Conservation (phyloP, 35 echinoderm and acorn worm genomes). For the Holothuria glaberrima region DNA sequence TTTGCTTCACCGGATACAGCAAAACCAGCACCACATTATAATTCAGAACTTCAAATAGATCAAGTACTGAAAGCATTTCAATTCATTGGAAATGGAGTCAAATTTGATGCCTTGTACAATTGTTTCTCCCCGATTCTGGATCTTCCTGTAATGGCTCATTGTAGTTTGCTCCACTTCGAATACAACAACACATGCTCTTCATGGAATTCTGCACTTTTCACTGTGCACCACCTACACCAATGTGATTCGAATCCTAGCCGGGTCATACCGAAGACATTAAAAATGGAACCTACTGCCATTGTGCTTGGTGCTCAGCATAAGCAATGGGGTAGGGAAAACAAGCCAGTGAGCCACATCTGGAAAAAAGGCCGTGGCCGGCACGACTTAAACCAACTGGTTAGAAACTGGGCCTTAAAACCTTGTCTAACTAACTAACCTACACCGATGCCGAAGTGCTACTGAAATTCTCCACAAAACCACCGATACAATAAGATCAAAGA, state of each 20-base stretch:
- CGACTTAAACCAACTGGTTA: no score
- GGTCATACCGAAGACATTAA: no score
- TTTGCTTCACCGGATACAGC: conserved; percentile 48
- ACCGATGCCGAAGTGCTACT: conserved; percentile 38
- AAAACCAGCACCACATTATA: conserved; percentile 67
- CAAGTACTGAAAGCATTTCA: conserved; percentile 77
- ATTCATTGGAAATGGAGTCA: conserved; percentile 58
- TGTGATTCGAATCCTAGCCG: no score
- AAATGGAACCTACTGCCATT: no score
- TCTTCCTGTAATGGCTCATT: background rate
- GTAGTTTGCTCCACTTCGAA: background rate
- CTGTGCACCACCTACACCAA: background rate
- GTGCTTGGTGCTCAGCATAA: no score
- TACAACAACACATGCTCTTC: background rate
- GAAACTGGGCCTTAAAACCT: no score
- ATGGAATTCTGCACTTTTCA: background rate
- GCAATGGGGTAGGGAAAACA: no score
- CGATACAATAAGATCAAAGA: conserved; percentile 57
- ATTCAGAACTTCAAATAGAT: conserved; percentile 75
- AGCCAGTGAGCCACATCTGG: no score
- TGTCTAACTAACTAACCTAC: no score
- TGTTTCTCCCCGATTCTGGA: background rate
- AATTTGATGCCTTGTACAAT: conserved; percentile 49
- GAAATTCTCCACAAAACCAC: conserved; percentile 60
- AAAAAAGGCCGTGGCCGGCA: no score